Conservation (phyloP, 2,113 vertebrate species). For the Larimichthys crocea region DNA sequence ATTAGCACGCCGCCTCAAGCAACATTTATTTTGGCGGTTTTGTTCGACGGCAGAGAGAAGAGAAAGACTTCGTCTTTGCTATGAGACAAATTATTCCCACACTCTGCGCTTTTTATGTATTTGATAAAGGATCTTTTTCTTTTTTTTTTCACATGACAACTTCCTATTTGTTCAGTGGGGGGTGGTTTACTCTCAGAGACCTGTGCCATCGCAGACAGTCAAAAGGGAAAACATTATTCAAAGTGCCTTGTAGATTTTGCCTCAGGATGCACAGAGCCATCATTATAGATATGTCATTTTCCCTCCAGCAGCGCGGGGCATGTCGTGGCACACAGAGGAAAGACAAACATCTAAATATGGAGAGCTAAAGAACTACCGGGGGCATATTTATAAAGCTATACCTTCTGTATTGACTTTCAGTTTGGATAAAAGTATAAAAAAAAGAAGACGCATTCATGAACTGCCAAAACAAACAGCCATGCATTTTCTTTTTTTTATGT, state of each 20-base stretch:
- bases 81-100: slow-evolving; percentile 46
- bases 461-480: slow-evolving; percentile 57
- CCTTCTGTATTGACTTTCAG: slow-evolving; percentile 50
- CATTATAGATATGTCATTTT: slow-evolving; percentile 48
- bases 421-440: slow-evolving; percentile 29
- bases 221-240: slow-evolving; percentile 55
- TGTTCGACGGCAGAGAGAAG: slow-evolving; percentile 57
- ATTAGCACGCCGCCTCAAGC: slow-evolving; percentile 60
- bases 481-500: slow-evolving; percentile 24
- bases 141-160: slow-evolving; percentile 32
- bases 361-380: slow-evolving; percentile 9
- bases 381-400: slow-evolving; percentile 51
- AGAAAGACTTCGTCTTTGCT: slow-evolving; percentile 43
- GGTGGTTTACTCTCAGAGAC: slow-evolving; percentile 54
- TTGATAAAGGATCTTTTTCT: slow-evolving; percentile 34
- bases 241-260: slow-evolving; percentile 20
- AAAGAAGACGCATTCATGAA: slow-evolving; percentile 45
- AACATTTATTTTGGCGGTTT: slow-evolving; percentile 59
- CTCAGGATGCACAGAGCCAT: slow-evolving; percentile 36
- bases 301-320: slow-evolving; percentile 40
- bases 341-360: slow-evolving; percentile 38
- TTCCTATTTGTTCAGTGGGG: slow-evolving; percentile 62
- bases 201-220: slow-evolving; percentile 36
- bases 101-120: slow-evolving; percentile 9
- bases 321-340: slow-evolving; percentile 45